Evolutionary conservation across 2,797 vertebrate genomes (phyloP).

Genomic region (Enteromius paludinosus): DNA sequence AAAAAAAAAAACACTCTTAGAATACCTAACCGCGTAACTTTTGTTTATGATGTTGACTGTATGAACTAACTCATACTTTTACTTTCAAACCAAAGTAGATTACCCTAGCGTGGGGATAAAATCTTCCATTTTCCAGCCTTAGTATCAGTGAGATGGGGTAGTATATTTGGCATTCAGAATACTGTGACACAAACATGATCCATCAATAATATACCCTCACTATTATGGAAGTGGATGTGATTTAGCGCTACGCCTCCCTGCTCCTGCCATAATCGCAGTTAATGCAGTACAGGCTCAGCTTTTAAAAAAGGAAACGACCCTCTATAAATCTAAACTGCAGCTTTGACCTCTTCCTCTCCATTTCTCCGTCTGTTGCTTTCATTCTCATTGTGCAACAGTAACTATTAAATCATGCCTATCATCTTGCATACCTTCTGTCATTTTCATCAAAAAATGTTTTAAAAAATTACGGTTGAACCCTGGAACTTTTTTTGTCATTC

Average conservation of each 20-base stretch:
- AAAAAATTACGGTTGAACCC: constrained; percentile 3
- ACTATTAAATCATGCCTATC: constrained; percentile 65
- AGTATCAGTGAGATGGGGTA: neutral
- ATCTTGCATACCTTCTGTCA: constrained; percentile 31
- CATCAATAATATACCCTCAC: constrained; percentile 69
- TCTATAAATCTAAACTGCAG: constrained; percentile 71
- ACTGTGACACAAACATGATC: constrained; percentile 68
- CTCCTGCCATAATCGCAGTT: constrained; percentile 73
- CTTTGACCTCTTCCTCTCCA: constrained; percentile 66
- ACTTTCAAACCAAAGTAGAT: constrained; percentile 6
- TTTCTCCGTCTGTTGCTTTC: constrained; percentile 51
- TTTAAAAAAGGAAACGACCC: constrained; percentile 75
- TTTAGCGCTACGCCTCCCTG: constrained; percentile 69
- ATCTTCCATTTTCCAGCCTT: constrained; percentile 19
- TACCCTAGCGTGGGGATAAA: neutral
- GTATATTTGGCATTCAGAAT: constrained; percentile 45
- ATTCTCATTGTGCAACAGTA: constrained; percentile 48
- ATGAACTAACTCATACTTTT: neutral
- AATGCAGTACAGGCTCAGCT: constrained; percentile 74
- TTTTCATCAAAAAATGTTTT: constrained; percentile 28
- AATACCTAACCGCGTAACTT: neutral
- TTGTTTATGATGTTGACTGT: neutral
- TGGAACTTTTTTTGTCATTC: neutral
- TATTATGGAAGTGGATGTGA: constrained; percentile 75
- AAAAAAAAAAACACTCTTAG: neutral